These are phyloP conservation scores for Zapornia atra DNA, from an alignment of 2,113 vertebrate genomes.

Conservation along the genomic window DNA sequence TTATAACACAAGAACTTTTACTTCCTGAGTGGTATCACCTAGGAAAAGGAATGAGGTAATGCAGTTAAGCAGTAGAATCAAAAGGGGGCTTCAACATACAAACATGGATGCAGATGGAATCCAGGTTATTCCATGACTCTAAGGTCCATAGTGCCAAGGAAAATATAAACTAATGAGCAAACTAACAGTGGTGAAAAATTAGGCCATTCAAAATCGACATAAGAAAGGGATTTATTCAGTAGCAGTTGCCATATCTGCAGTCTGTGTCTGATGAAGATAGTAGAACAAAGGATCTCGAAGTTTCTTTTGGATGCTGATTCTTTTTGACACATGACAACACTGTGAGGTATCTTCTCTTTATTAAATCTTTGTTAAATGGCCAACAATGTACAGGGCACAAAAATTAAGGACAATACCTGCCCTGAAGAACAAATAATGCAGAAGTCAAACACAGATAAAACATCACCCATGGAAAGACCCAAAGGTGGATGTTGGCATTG, in stretches of 20 bases:
- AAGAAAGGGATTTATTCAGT: background rate
- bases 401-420: background rate
- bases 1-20: background rate
- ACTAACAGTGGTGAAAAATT: background rate
- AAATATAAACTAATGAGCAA: background rate
- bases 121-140: background rate
- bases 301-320: background rate
- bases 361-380: background rate
- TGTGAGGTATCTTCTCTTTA: background rate
- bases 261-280: background rate
- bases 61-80: background rate
- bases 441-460: background rate
- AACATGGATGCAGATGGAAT: background rate
- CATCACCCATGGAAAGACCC: background rate
- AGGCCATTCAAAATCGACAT: background rate
- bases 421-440: background rate
- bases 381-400: background rate
- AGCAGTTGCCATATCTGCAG: background rate
- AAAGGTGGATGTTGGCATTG: background rate
- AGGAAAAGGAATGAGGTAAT: background rate
- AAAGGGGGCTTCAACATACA: background rate
- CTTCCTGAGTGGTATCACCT: background rate
- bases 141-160: background rate
- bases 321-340: background rate
- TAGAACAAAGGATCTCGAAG: background rate